Conservation (phyloP, 2,113 vertebrate genomes). For the Globicephala melas region DNA sequence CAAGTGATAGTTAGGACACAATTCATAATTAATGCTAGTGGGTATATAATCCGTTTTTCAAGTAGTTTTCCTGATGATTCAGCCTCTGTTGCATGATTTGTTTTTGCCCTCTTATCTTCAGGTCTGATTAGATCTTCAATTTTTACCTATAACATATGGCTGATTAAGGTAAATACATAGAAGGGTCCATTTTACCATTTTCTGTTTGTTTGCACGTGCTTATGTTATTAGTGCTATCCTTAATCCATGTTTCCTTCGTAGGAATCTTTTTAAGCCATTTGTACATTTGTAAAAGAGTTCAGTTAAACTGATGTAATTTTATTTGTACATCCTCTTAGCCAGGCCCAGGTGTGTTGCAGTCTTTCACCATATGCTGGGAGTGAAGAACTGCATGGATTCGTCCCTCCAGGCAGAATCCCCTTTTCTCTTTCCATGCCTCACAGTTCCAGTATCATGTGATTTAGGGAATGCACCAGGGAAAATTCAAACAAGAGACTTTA, state of each 20-base stretch:
- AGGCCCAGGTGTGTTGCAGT: background rate
- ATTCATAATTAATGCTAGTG: background rate
- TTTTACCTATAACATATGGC: background rate
- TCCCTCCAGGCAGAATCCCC: too few relatives aligned
- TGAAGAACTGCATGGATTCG: background rate
- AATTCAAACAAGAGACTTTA: background rate
- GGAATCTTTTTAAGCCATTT: background rate
- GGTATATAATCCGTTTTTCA: background rate
- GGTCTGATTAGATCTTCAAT: background rate
- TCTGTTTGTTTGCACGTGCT: background rate
- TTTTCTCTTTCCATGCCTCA: background rate
- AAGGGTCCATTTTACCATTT: background rate
- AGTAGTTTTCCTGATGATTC: background rate
- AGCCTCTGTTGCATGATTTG: background rate
- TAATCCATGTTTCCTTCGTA: background rate
- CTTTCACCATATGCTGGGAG: background rate
- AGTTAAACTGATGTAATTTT: background rate
- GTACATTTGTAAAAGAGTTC: conserved; percentile 10
- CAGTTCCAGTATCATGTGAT: background rate
- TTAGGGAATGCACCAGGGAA: background rate
- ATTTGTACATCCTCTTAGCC: conserved; percentile 33
- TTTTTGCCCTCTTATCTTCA: background rate
- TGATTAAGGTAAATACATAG: background rate
- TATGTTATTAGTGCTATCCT: background rate
- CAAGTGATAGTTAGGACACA: background rate